A percentile compares a stretch with the other conserved stretches of the same genome.
Evolutionary conservation across 2,113 vertebrate species (phyloP).

Genomic region (Anseranas semipalmata): DNA sequence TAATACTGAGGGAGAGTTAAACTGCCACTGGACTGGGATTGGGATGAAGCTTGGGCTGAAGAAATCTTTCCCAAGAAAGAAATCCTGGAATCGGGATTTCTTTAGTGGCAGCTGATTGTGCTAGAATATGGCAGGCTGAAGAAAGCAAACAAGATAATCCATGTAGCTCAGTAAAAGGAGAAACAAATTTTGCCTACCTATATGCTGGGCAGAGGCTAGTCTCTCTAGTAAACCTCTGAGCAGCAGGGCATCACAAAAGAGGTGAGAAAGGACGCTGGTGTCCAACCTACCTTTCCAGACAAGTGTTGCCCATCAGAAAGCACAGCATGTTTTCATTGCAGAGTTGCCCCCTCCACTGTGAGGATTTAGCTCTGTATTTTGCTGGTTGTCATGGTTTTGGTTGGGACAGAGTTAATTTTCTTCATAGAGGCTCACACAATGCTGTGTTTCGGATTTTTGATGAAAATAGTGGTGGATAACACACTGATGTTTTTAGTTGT

Average conservation of each 20-base stretch:
- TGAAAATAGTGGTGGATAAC: no score
- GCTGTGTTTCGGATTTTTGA: no score
- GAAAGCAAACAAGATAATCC: background rate
- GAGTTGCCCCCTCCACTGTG: background rate
- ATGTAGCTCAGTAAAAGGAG: background rate
- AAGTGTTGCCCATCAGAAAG: background rate
- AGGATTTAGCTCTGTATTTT: background rate
- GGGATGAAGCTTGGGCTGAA: rapidly evolving
- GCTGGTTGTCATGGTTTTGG: no score
- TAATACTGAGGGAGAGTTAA: background rate
- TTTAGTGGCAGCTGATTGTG: background rate
- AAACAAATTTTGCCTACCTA: background rate
- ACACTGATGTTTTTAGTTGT: no score
- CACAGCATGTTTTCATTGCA: rapidly evolving
- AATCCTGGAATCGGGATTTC: background rate
- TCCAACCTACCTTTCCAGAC: rapidly evolving
- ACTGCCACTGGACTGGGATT: background rate
- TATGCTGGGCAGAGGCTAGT: background rate
- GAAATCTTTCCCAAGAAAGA: background rate
- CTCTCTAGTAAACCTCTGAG: background rate
- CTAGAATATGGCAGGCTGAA: background rate
- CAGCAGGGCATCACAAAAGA: background rate
- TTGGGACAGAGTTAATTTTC: no score
- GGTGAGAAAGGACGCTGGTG: background rate
- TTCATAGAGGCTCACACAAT: no score